Evolutionary conservation across 2,797 vertebrate species (phyloP).

Genomic region (Gymnopithys bicolor): DNA sequence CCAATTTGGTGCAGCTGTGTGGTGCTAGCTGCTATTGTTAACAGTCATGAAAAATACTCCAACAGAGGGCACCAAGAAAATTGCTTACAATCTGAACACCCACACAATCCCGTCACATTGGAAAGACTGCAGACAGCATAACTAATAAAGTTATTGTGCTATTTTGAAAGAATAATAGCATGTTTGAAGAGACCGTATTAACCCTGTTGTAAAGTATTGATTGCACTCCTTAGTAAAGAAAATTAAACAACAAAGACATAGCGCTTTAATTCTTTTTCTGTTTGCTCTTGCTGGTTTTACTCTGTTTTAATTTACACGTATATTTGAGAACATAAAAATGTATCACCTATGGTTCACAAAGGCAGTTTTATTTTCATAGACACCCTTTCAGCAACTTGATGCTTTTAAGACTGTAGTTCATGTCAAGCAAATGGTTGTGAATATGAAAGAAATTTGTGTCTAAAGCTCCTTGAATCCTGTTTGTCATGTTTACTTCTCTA

Average conservation of each 20-base stretch:
- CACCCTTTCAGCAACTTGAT: constrained; percentile 53
- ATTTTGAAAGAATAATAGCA: constrained; percentile 81
- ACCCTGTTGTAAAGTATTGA: constrained; percentile 84
- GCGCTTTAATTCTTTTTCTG: constrained; percentile 78
- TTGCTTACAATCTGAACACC: constrained; percentile 68
- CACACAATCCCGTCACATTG: constrained; percentile 72
- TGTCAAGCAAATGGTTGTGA: constrained; percentile 12
- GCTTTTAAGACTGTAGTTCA: constrained; percentile 63
- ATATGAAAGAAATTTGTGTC: constrained; percentile 14
- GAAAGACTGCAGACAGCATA: constrained; percentile 78
- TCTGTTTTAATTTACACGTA: constrained; percentile 78
- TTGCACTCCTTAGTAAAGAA: constrained; percentile 77
- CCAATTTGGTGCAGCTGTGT: constrained; percentile 74
- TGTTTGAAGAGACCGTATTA: constrained; percentile 83
- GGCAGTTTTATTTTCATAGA: constrained; percentile 69
- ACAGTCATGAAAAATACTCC: constrained; percentile 58
- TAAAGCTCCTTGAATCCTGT: constrained; percentile 35
- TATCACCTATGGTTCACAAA: constrained; percentile 64
- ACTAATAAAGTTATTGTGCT: constrained; percentile 84
- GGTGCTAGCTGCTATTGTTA: constrained; percentile 54
- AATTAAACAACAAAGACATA: constrained; percentile 78
- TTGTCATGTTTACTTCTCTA: constrained; percentile 7
- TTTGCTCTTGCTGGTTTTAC: constrained; percentile 75
- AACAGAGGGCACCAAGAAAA: constrained; percentile 78
- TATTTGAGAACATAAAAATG: constrained; percentile 76